These are phyloP conservation scores for Scaptomyza montana DNA, from an alignment of 1,140 invertebrate genomes.

Conservation along the genomic window DNA sequence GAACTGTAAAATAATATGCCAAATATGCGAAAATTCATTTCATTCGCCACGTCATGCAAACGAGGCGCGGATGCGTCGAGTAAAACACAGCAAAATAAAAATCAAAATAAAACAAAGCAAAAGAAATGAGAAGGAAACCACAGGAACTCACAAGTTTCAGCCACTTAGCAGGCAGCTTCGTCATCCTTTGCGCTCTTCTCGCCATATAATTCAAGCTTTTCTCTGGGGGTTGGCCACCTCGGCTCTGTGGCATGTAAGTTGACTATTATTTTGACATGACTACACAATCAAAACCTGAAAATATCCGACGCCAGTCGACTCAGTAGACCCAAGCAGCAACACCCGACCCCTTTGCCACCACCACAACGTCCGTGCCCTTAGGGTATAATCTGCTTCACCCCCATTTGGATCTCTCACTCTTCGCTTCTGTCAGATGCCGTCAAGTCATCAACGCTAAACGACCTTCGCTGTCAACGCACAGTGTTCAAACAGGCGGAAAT, in stretches of 20 bases:
- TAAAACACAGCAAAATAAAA: slow-evolving; percentile 13
- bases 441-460: slow-evolving; percentile 75
- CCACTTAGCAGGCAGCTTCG: slow-evolving; percentile 70
- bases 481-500: slow-evolving; percentile 29
- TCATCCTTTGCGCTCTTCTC: slow-evolving; percentile 53
- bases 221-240: slow-evolving; percentile 37
- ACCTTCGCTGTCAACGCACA: slow-evolving; percentile 74
- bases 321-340: slow-evolving; percentile 13
- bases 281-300: slow-evolving; percentile 83
- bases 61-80: slow-evolving; percentile 39
- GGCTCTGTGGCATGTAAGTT: slow-evolving; percentile 78
- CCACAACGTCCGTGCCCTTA: slow-evolving; percentile 17
- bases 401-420: slow-evolving; percentile 26
- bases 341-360: neutral
- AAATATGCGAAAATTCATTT: slow-evolving; percentile 80
- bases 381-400: slow-evolving; percentile 41
- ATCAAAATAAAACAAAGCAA: slow-evolving; percentile 18
- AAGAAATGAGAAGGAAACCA: slow-evolving; percentile 47
- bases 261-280: slow-evolving; percentile 83
- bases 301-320: slow-evolving; percentile 58
- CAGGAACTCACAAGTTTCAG: slow-evolving; percentile 70
- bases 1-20: slow-evolving; percentile 71
- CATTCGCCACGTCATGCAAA: slow-evolving; percentile 55
- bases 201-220: slow-evolving; percentile 31
- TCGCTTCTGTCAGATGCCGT: slow-evolving; percentile 48